Conservation (phyloP, 2,797 vertebrate genomes). For the Lepilemur ruficaudatus region DNA sequence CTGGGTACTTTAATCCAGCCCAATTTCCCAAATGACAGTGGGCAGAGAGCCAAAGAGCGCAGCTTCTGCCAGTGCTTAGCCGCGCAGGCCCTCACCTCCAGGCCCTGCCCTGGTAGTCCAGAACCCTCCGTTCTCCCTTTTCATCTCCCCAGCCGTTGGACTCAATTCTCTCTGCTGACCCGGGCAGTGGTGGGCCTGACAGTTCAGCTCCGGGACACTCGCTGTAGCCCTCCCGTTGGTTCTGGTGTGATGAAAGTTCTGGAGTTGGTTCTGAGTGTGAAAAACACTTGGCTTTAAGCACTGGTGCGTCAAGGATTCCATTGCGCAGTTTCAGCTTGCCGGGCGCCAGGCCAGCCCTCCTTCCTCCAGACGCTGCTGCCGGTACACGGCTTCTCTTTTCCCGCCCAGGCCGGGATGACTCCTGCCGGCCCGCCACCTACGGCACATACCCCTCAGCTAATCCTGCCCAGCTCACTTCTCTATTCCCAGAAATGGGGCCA, state of each 20-base stretch:
- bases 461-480: not conserved
- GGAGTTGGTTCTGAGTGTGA: too few relatives aligned
- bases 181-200: not conserved
- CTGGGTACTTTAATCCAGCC: not conserved
- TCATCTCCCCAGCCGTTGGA: not conserved
- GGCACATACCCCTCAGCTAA: not conserved
- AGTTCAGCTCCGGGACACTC: not conserved
- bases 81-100: not conserved
- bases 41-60: not conserved
- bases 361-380: accelerated
- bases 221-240: not conserved
- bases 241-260: too few relatives aligned
- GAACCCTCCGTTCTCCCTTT: not conserved
- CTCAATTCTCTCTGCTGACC: not conserved
- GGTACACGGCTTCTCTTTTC: not conserved
- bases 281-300: not conserved
- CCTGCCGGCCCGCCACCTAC: accelerated
- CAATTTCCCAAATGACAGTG: not conserved
- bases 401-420: too few relatives aligned
- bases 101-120: not conserved
- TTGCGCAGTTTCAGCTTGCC: accelerated
- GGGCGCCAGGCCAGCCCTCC: accelerated
- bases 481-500: not conserved
- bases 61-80: not conserved
- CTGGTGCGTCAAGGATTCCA: not conserved